A percentile compares a stretch with the other conserved stretches of the same genome.
phyloP scores from a whole-genome alignment of 2,113 vertebrate genomes.

The Urocynchramus pylzowi region DNA sequence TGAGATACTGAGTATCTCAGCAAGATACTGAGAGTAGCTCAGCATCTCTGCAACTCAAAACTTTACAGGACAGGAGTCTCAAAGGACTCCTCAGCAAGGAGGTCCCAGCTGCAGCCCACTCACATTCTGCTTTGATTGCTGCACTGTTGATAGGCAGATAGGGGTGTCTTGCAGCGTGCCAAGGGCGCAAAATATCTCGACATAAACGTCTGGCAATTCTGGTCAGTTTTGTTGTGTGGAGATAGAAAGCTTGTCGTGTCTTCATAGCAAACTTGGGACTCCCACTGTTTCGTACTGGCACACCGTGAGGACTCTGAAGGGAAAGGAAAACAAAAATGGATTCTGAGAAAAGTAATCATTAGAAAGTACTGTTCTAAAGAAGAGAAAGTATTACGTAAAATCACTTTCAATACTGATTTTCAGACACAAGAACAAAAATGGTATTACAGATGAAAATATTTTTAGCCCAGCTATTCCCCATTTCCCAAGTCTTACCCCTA shows the following conservation, averaged over 20 bases:
- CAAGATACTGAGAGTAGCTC: too few species aligned
- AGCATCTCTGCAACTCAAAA: background rate
- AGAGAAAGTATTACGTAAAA: background rate
- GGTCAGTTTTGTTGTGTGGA: slow-evolving; percentile 88
- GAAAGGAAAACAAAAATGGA: background rate
- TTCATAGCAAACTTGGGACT: slow-evolving; percentile 98
- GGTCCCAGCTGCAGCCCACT: slow-evolving; percentile 31
- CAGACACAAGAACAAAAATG: background rate
- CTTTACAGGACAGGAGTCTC: background rate
- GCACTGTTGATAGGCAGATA: slow-evolving; percentile 92
- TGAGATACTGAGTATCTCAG: too few species aligned
- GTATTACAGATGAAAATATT: background rate
- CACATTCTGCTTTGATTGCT: slow-evolving; percentile 96
- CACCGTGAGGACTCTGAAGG: slow-evolving; percentile 87
- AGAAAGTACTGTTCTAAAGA: background rate
- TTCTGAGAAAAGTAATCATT: background rate
- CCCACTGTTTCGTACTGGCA: slow-evolving; percentile 85
- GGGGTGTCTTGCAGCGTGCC: slow-evolving; percentile 87
- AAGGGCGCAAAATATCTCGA: slow-evolving; percentile 88
- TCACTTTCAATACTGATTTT: background rate
- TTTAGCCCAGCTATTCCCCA: background rate
- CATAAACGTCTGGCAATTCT: slow-evolving; percentile 88
- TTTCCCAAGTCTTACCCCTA: background rate
- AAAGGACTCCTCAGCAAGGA: background rate
- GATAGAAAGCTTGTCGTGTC: slow-evolving; percentile 94